These are phyloP conservation scores for Neogobius melanostomus DNA, from an alignment of 2,113 vertebrate genomes.

Conservation along the genomic window DNA sequence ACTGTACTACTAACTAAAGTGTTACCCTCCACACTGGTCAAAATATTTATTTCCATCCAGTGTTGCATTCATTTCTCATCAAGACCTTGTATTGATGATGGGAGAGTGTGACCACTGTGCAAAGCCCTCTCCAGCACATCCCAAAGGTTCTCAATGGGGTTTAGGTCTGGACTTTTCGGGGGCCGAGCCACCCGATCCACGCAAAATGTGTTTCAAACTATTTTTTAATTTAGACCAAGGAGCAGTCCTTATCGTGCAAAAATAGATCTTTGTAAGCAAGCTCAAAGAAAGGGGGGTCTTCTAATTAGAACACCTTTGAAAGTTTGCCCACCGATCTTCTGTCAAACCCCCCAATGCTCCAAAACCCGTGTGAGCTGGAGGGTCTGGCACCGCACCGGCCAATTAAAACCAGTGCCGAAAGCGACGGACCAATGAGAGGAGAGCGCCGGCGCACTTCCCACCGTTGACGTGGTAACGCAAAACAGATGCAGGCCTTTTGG, in stretches of 20 bases:
- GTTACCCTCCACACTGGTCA: no score
- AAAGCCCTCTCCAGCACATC: no score
- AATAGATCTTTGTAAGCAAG: slow-evolving; percentile 32
- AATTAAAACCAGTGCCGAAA: slow-evolving; percentile 74
- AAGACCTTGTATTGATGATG: no score
- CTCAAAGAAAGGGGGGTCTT: slow-evolving; percentile 18
- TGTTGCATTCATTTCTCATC: no score
- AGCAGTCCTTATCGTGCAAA: slow-evolving; percentile 46
- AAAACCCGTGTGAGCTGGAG: slow-evolving; percentile 54
- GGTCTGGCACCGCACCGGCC: slow-evolving; percentile 67
- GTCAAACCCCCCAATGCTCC: slow-evolving; percentile 45
- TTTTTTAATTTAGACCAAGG: background rate
- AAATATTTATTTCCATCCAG: no score
- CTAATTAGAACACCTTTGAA: slow-evolving; percentile 66
- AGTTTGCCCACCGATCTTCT: slow-evolving; percentile 50
- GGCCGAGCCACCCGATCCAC: no score
- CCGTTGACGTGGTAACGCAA: slow-evolving; percentile 65
- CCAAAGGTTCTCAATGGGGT: no score
- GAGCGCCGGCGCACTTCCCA: slow-evolving; percentile 67
- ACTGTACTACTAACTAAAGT: no score
- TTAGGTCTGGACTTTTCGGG: no score
- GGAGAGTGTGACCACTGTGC: no score
- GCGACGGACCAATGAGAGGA: slow-evolving; percentile 66
- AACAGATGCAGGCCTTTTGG: slow-evolving; percentile 60
- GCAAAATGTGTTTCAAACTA: no score